Percentiles rank a stretch among this genome's conserved stretches.
Evolutionary conservation across 2,888 invertebrate genomes (phyloP).

Genomic region (Caenorhabditis sulstoni): DNA sequence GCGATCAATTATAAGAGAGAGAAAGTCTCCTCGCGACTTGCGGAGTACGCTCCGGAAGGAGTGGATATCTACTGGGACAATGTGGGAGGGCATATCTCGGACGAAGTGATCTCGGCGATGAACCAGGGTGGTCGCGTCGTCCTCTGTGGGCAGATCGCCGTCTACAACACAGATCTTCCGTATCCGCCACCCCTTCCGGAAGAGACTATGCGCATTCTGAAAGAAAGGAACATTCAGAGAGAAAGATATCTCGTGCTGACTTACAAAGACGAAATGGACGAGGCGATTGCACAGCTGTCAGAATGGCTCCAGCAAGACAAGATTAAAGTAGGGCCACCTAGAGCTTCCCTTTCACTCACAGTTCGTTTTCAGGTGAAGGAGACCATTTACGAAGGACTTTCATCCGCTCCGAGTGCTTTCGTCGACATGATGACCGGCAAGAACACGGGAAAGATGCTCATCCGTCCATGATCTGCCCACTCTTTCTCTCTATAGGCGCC

Average conservation of each 20-base stretch:
- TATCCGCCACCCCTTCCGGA: slow-evolving; percentile 81
- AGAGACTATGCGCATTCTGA: slow-evolving; percentile 68
- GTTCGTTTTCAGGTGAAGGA: slow-evolving; percentile 78
- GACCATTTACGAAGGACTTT: slow-evolving; percentile 80
- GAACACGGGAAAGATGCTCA: slow-evolving; percentile 81
- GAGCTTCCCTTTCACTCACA: too few relatives aligned
- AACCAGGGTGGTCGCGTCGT: slow-evolving; percentile 80
- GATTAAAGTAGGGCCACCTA: slow-evolving; percentile 77
- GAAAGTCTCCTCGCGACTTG: slow-evolving; percentile 76
- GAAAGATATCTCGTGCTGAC: slow-evolving; percentile 81
- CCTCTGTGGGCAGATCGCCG: slow-evolving; percentile 82
- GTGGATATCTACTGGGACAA: slow-evolving; percentile 82
- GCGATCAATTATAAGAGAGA: slow-evolving; percentile 81
- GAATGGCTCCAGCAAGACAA: slow-evolving; percentile 79
- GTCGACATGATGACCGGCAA: slow-evolving; percentile 82
- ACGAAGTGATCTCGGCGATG: slow-evolving; percentile 81
- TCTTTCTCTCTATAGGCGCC: slow-evolving; percentile 16
- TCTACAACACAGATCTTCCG: slow-evolving; percentile 81
- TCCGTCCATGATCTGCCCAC: slow-evolving; percentile 61
- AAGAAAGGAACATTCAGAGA: slow-evolving; percentile 78
- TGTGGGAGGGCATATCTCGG: slow-evolving; percentile 81
- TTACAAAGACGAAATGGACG: slow-evolving; percentile 80
- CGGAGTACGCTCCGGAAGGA: slow-evolving; percentile 80
- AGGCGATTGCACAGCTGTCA: slow-evolving; percentile 76
- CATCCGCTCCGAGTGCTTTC: slow-evolving; percentile 81